Base-by-base conservation (phyloP, 2,113 vertebrate genomes). In the Phrynosoma platyrhinos region DNA sequence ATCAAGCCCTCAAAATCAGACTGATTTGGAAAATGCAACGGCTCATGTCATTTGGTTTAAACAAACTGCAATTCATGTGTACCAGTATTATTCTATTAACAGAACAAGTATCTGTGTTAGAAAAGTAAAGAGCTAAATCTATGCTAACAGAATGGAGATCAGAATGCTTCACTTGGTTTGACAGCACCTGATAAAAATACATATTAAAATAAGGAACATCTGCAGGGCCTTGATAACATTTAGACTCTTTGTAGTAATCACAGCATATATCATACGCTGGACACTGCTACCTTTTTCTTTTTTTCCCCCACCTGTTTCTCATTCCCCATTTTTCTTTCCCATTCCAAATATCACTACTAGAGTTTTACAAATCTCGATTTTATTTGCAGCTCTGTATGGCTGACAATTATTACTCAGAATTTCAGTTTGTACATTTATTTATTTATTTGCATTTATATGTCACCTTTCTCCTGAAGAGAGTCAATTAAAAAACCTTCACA, bases 221-320 rank as follows among this genome's bases (percentile, higher is more conserved):
- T 86, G 42, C 2, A 87, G 87, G 74, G 0, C 20, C 77, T 90
- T 87, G 23, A 47, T 64, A 93, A 79, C 0, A 3, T 25, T 14
- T 81, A 52, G 75, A 78, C 68, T n/a, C 53, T 88, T 88, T 78
- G 53, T 79, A 62, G 66, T 53, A 71, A 88, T 62, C 84, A 62
- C 64, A 84, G 58, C 32, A 79, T 42, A 84, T 30, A 71, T 88
- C 87, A 88, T 69, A 71, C 52, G 2, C 52, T 58, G 62, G 75
- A 58, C 23, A 10, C 78, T 71, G 64, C 52, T 71, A 62, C 75
- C 32, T 78, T 79, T 58, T 40, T 21, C 30, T 53, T 20, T n/a
- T 69, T 55, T 27, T n/a, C 69, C 40, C 75, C 42, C 16, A 21
- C 2, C 64, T 25, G 13, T 47, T 47, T 7, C 47, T 47, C 18